A percentile compares a stretch with the other conserved stretches of the same genome.
phyloP scores from a whole-genome alignment of 2,113 vertebrate genomes.

The Muntiacus reevesi region DNA sequence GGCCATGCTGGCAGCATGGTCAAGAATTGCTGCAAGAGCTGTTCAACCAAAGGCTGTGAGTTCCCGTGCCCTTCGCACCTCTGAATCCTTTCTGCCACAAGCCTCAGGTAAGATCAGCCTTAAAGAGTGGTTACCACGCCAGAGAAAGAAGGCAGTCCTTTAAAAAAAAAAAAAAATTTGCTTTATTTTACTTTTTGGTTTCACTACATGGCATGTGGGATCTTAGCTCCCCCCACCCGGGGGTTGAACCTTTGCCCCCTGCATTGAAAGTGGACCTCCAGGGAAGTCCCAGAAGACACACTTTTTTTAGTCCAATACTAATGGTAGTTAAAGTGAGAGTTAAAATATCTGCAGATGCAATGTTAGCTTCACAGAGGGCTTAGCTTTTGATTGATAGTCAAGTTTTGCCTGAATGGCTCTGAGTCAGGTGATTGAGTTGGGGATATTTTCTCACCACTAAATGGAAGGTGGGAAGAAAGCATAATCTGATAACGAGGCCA shows the following conservation, averaged over 20 bases:
- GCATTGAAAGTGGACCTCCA: neutral
- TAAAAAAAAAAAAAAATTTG: neutral
- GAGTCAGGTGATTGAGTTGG: neutral
- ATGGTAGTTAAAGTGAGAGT: neutral
- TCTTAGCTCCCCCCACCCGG: neutral
- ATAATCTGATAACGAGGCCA: neutral
- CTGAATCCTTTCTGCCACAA: slow-evolving; percentile 31
- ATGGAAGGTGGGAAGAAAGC: neutral
- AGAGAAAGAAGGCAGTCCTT: neutral
- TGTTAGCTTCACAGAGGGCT: neutral
- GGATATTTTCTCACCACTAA: neutral
- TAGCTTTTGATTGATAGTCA: neutral
- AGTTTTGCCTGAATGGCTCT: neutral
- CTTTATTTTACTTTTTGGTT: neutral
- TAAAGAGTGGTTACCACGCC: neutral
- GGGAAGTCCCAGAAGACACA: neutral
- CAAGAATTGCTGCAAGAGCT: slow-evolving; percentile 34
- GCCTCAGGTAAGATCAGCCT: slow-evolving; percentile 48
- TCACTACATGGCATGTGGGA: neutral
- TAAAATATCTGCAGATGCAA: neutral
- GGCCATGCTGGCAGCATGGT: slow-evolving; percentile 47
- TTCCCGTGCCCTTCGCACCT: neutral
- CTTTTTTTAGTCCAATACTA: neutral
- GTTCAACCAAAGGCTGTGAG: neutral
- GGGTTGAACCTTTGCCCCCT: neutral